These are phyloP conservation scores for Leucoma salicis DNA, from an alignment of 2,888 invertebrate species.

Conservation along the genomic window DNA sequence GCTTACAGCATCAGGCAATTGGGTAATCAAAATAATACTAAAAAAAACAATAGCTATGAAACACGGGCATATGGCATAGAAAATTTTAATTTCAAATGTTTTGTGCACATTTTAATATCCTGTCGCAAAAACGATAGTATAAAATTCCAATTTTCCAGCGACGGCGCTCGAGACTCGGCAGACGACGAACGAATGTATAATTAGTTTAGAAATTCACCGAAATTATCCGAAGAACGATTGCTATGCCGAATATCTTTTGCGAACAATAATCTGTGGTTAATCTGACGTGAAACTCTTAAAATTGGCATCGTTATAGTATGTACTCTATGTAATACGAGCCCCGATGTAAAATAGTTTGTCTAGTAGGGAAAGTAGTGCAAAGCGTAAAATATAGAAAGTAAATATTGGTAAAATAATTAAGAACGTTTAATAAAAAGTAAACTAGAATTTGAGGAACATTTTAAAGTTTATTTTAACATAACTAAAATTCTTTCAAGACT, in stretches of 20 bases:
- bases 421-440: no score
- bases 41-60: slow-evolving; percentile 19
- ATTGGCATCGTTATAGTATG: no score
- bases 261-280: slow-evolving; percentile 23
- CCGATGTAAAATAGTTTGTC: no score
- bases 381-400: no score
- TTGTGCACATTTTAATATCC: slow-evolving; percentile 50
- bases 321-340: no score
- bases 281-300: slow-evolving; percentile 20
- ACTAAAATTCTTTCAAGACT: no score
- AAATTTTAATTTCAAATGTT: slow-evolving; percentile 35
- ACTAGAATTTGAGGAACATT: no score
- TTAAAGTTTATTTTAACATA: no score
- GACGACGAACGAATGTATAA: slow-evolving; percentile 47
- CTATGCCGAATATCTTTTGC: slow-evolving; percentile 35
- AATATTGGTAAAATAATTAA: no score
- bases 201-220: slow-evolving; percentile 42
- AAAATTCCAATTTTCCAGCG: slow-evolving; percentile 54
- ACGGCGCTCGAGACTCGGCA: slow-evolving; percentile 36
- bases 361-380: no score
- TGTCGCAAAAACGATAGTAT: slow-evolving; percentile 48
- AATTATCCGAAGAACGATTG: slow-evolving; percentile 37
- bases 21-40: not conserved
- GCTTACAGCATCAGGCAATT: no score
- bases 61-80: slow-evolving; percentile 4